Conservation (phyloP, 2,113 vertebrate genomes). For the Nycticorax nycticorax region DNA sequence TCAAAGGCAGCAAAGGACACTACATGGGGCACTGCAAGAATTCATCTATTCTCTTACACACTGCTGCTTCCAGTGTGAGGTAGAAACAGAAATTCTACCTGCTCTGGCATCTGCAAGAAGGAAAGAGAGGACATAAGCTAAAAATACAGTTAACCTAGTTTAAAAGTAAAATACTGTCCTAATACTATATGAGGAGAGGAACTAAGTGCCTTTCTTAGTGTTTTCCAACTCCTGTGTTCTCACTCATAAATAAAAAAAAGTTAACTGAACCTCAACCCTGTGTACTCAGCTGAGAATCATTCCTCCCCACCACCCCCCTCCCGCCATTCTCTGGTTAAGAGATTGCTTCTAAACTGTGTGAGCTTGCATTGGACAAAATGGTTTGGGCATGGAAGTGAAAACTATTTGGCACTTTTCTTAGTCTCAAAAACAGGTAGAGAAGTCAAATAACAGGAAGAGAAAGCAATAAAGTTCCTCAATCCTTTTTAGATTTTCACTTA, state of each 20-base stretch:
- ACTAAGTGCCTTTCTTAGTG: not conserved
- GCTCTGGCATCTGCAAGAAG: not conserved
- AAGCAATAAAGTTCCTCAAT: not conserved
- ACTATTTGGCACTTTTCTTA: not conserved
- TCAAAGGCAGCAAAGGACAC: constrained; percentile 47
- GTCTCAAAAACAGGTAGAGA: not conserved
- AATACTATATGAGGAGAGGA: not conserved
- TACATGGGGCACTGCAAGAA: not conserved
- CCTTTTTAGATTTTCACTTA: not conserved
- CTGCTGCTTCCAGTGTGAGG: not conserved
- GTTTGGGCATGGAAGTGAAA: not conserved
- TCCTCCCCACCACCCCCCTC: not conserved
- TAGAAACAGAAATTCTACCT: constrained; percentile 6
- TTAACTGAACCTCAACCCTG: not conserved
- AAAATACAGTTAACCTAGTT: constrained; percentile 15
- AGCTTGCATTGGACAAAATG: not conserved
- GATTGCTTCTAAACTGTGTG: not conserved
- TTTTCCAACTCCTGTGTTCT: not conserved
- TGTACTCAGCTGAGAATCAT: not conserved
- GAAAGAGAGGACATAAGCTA: not conserved
- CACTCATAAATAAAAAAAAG: not conserved
- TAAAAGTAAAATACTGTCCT: not conserved
- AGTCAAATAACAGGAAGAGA: not conserved
- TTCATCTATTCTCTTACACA: not conserved
- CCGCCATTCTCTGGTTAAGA: not conserved